phyloP scores from a whole-genome alignment of 2,888 invertebrate genomes.

The Caenorhabditis becei region DNA sequence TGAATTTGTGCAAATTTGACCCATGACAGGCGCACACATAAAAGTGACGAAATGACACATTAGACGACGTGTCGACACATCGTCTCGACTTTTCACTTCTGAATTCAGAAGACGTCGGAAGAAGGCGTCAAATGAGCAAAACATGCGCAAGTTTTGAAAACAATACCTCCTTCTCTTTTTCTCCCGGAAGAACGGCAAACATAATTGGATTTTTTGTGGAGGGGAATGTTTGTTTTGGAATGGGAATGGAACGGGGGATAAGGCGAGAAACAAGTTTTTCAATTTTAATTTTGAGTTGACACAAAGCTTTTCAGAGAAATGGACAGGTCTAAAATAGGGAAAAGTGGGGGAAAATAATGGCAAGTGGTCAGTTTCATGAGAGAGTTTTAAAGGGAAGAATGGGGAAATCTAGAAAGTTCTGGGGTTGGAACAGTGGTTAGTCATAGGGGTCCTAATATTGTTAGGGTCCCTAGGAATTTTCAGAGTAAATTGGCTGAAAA shows the following conservation, averaged over 20 bases:
- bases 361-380: too few relatives aligned
- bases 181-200: neutral
- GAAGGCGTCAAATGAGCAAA: neutral
- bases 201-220: neutral
- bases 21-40: neutral
- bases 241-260: neutral
- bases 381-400: too few relatives aligned
- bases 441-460: too few relatives aligned
- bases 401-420: too few relatives aligned
- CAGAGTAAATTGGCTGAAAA: too few relatives aligned
- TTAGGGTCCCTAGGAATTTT: too few relatives aligned
- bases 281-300: too few relatives aligned
- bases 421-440: too few relatives aligned
- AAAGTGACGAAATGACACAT: neutral
- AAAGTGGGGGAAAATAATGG: too few relatives aligned
- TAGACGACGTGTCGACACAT: neutral
- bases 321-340: too few relatives aligned
- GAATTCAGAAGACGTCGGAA: neutral
- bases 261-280: too few relatives aligned
- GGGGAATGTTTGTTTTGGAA: neutral
- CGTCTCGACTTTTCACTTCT: neutral
- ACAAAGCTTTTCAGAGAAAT: too few relatives aligned
- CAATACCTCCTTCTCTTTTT: neutral
- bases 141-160: neutral
- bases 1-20: neutral